These are phyloP conservation scores for Enhydra lutris DNA, from an alignment of 2,113 vertebrate genomes.

Conservation along the genomic window DNA sequence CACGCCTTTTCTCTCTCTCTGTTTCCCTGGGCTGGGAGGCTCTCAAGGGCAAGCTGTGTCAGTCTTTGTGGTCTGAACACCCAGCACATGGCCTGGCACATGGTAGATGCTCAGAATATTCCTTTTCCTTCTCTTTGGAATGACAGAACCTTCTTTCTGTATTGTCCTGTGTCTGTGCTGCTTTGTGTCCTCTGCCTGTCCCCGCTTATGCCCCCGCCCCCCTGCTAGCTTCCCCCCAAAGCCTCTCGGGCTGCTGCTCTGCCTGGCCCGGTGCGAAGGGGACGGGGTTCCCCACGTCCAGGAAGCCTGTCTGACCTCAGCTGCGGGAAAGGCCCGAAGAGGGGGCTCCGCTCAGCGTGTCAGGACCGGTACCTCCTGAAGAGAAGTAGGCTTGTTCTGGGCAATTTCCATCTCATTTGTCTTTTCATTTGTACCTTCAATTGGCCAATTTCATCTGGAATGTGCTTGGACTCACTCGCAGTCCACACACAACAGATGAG, in stretches of 20 bases:
- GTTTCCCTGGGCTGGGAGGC: not conserved
- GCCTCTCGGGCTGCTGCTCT: not conserved
- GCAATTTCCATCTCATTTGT: constrained; percentile 56
- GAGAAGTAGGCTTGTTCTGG: constrained; percentile 18
- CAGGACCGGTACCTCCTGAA: constrained; percentile 14
- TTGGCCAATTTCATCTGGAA: not conserved
- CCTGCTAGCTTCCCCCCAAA: not conserved
- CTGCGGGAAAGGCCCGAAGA: not conserved
- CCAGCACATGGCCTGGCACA: not conserved
- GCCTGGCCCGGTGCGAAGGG: not conserved
- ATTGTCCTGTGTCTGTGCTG: not conserved
- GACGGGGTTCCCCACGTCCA: fast-evolving
- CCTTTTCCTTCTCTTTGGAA: not conserved
- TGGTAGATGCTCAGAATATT: not conserved
- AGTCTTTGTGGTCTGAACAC: not conserved
- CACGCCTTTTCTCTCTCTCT: not conserved
- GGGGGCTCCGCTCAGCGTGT: not conserved
- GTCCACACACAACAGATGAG: not conserved
- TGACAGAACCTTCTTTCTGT: not conserved
- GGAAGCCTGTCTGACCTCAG: not conserved
- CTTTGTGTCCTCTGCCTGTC: not conserved
- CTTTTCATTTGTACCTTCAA: constrained; percentile 52
- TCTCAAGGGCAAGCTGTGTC: not conserved
- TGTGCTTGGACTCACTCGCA: constrained; percentile 55
- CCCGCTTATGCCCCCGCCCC: fast-evolving